A percentile compares a stretch with the other conserved stretches of the same genome.
Conservation (phyloP, 2,888 invertebrate genomes). For the Pseudococcus jackbeardsleyi region DNA sequence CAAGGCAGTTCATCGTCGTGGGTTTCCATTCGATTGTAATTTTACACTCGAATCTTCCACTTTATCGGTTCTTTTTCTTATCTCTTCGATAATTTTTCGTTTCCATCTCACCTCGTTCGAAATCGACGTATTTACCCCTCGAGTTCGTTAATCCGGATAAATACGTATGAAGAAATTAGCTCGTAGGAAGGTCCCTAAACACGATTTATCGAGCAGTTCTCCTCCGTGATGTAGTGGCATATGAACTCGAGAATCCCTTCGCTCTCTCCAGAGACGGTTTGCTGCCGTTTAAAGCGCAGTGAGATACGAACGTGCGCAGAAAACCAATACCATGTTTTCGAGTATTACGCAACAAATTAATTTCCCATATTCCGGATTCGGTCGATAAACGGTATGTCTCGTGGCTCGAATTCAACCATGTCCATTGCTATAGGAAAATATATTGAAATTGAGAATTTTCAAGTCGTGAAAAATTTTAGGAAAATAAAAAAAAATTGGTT, state of each 20-base stretch:
- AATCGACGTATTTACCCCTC: neutral
- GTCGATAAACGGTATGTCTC: neutral
- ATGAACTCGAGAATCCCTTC: conserved; percentile 13
- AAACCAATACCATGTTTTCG: neutral
- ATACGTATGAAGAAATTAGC: neutral
- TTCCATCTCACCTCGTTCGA: too few species aligned
- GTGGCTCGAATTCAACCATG: neutral
- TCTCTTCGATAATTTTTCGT: neutral
- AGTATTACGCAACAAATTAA: conserved; percentile 57
- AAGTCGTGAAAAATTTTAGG: neutral
- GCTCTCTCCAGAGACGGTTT: conserved; percentile 36
- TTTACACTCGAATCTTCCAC: neutral
- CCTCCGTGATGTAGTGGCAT: neutral
- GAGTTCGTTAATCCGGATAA: neutral
- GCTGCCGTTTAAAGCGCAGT: neutral
- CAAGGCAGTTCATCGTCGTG: neutral
- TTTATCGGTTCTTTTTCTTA: neutral
- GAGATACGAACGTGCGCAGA: conserved; percentile 20
- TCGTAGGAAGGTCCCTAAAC: neutral
- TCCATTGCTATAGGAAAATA: too few species aligned
- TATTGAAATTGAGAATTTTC: neutral
- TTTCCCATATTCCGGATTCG: neutral
- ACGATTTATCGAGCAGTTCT: neutral
- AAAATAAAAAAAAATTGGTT: neutral
- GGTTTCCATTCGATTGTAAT: neutral